Percentiles rank a stretch among this genome's conserved stretches.
phyloP scores from a whole-genome alignment of 2,797 vertebrate species.

The Hydrolagus colliei region DNA sequence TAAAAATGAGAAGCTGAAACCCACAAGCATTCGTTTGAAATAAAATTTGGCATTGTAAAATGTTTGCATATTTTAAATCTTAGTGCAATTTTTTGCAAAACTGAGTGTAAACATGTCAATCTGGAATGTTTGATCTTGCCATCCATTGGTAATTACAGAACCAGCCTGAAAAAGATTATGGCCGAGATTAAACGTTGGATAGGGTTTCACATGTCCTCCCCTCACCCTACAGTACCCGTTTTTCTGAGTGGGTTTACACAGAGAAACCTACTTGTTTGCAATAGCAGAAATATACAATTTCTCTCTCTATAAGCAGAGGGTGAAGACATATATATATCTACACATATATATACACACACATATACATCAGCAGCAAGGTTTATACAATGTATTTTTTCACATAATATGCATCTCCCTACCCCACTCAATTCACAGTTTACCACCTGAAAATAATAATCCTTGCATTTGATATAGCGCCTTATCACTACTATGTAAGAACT shows the following conservation, averaged over 20 bases:
- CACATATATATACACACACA: not conserved
- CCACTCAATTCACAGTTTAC: not conserved
- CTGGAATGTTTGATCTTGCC: not conserved
- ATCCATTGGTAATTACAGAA: not conserved
- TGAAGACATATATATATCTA: not conserved
- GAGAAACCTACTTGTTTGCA: too few species aligned
- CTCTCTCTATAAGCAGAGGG: not conserved
- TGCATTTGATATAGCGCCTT: not conserved
- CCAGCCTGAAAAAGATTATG: not conserved
- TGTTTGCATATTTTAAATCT: slow-evolving; percentile 18
- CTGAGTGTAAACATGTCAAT: slow-evolving; percentile 20
- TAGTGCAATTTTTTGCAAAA: slow-evolving; percentile 21
- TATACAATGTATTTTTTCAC: not conserved
- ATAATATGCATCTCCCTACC: not conserved
- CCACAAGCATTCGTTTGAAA: not conserved
- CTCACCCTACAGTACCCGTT: too few species aligned
- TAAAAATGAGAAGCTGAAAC: not conserved
- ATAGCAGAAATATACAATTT: not conserved
- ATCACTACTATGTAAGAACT: not conserved
- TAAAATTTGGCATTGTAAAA: not conserved
- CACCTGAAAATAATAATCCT: not conserved
- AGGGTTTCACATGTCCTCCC: not conserved
- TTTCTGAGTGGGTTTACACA: too few species aligned
- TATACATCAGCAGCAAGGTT: not conserved
- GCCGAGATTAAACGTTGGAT: too few species aligned